phyloP scores from a whole-genome alignment of 23 tunicate genomes.

The Corella eumyota region DNA sequence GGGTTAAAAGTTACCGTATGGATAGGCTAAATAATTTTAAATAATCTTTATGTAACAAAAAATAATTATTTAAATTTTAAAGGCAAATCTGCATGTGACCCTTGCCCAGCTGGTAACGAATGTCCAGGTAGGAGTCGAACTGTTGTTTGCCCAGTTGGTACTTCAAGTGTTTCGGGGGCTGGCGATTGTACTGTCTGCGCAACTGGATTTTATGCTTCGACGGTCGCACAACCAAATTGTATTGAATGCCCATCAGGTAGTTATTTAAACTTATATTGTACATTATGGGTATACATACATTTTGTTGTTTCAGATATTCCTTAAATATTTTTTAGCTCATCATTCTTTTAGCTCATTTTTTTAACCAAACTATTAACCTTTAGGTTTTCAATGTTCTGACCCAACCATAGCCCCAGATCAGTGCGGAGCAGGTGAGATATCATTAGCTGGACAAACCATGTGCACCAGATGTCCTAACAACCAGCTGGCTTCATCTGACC shows the following conservation, averaged over 20 bases:
- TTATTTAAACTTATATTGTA: not conserved
- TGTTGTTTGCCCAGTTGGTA: constrained; percentile 40
- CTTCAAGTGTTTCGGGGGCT: constrained; percentile 23
- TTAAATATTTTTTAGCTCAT: not conserved
- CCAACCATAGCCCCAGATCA: constrained; percentile 14
- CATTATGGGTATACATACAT: not conserved
- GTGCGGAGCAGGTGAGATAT: constrained; percentile 47
- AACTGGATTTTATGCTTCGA: constrained; percentile 33
- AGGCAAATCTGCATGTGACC: constrained; percentile 47
- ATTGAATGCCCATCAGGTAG: constrained; percentile 61
- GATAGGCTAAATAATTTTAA: not conserved
- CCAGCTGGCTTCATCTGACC: constrained; percentile 30
- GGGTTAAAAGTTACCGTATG: not conserved
- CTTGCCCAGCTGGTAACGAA: constrained; percentile 71
- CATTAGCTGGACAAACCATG: constrained; percentile 9
- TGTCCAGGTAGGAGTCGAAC: constrained; percentile 33
- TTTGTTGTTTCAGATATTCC: not conserved
- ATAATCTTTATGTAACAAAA: too few species aligned
- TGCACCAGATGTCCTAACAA: constrained; percentile 45
- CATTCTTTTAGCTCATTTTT: not conserved
- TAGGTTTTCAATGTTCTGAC: constrained; percentile 51
- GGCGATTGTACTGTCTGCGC: constrained; percentile 27
- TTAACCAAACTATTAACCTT: not conserved
- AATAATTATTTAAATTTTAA: not conserved
- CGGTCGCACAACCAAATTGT: constrained; percentile 19